Conservation (phyloP, 2,888 invertebrate species). For the Drosophila eohydei region DNA sequence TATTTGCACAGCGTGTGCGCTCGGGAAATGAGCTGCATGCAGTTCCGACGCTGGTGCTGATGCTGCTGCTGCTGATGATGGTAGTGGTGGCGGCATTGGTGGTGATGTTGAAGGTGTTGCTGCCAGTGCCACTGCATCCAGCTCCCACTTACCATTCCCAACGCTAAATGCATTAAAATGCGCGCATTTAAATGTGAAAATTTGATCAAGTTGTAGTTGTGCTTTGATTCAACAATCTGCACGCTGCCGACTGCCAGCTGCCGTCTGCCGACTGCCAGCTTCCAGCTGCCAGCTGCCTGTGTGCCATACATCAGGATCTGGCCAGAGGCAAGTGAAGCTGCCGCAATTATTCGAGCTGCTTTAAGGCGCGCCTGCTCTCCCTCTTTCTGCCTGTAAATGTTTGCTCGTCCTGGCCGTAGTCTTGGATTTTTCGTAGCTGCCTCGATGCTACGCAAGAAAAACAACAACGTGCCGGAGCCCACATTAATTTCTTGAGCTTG, state of each 20-base stretch:
- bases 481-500: conserved; percentile 63
- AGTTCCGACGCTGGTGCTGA: conserved; percentile 46
- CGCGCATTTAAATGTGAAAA: conserved; percentile 63
- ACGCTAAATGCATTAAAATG: conserved; percentile 61
- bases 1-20: conserved; percentile 62
- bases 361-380: conserved; percentile 24
- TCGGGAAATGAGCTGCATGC: conserved; percentile 69
- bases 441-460: conserved; percentile 6
- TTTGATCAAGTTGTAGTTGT: conserved; percentile 58
- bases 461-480: conserved; percentile 34
- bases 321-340: conserved; percentile 13
- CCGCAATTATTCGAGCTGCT: conserved; percentile 44
- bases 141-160: conserved; percentile 1
- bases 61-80: not conserved
- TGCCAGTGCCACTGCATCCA: not conserved
- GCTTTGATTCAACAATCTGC: conserved; percentile 57
- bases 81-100: not conserved
- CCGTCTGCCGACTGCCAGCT: not conserved
- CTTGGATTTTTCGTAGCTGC: conserved; percentile 1
- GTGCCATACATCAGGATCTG: conserved; percentile 29
- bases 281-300: conserved; percentile 1
- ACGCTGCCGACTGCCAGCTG: conserved; percentile 13
- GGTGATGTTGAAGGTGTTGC: conserved; percentile 4
- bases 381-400: conserved; percentile 12
- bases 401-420: conserved; percentile 11